Evolutionary conservation across 1,140 invertebrate species (phyloP).

Genomic region (Globodera rostochiensis): DNA sequence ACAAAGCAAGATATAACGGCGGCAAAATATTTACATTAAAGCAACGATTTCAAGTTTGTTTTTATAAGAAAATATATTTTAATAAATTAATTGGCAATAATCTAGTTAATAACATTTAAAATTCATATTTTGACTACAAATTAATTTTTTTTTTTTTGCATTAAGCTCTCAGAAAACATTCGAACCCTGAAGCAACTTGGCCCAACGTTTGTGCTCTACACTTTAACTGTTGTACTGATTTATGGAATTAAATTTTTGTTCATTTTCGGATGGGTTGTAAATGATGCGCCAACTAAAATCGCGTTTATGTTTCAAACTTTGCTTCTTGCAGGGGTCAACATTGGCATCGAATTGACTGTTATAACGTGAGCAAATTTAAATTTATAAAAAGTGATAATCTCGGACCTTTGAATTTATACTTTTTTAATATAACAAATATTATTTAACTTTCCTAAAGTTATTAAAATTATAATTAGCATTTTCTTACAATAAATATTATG

Average conservation of each 20-base stretch:
- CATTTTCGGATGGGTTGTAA: neutral
- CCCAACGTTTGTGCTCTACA: neutral
- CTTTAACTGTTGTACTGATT: neutral
- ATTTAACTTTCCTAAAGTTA: too few relatives aligned
- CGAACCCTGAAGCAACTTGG: neutral
- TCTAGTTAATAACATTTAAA: neutral
- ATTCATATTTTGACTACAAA: neutral
- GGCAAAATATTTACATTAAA: neutral
- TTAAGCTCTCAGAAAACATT: neutral
- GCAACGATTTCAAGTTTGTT: neutral
- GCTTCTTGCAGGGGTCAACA: neutral
- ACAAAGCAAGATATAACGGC: neutral
- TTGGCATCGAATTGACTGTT: neutral
- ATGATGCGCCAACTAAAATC: neutral
- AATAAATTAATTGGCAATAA: neutral
- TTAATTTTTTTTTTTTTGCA: neutral
- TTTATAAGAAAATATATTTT: neutral
- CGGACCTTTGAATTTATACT: neutral
- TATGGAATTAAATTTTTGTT: neutral
- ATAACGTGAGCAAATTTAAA: neutral
- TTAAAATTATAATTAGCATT: too few relatives aligned
- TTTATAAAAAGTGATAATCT: neutral
- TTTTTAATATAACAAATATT: too few relatives aligned
- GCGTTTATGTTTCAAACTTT: neutral
- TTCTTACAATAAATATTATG: too few relatives aligned